Base-by-base conservation (phyloP, 2,797 vertebrate species). In the Sylvia borin region DNA sequence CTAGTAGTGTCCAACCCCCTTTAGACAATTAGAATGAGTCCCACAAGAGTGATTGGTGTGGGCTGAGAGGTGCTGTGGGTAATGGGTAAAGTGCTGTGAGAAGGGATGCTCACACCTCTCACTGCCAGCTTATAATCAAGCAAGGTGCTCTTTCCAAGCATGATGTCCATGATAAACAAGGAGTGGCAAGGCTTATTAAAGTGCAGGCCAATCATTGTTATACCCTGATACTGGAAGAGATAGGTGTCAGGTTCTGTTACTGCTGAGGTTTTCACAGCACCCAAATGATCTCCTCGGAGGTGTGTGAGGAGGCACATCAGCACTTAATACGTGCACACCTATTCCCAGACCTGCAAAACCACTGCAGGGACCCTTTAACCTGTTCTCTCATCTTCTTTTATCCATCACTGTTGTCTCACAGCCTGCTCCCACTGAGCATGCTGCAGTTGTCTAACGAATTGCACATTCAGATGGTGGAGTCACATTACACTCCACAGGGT, bases 381-480 rank as follows among this genome's bases (percentile, higher is more conserved):
- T 92, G 32, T 58, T 92, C 89, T 92, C 91, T 94, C 91, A 64
- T 94, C 92, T 73, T 60, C 79, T 70, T 53, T 86, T 67, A 32
- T 42, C 76, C 60, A 60, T 90, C 27, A 17, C 55, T 2, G 22
- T 70, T 93, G 95, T 78, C 85, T 95, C 85, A 50, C 89, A 90
- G 5, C 47, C 92, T 78, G 85, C 73, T 96, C 91, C 87, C 85
- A 76, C 92, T 70, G 87, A 93, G 95, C 85, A 54, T 83, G 75
- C 89, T 92, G 93, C 91, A 92, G 92, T 95, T 95, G 92, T 97
- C 96, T 93, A 90, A 97, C 47, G 1, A 93, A 96, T 96, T 96
- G 94, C 91, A 96, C 94, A 95, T 97, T 96, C 82, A 94, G 78
- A 84, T 93, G 85, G 67, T 93, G 94, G 94, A 94, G 92, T 92